phyloP scores from a whole-genome alignment of 2,113 vertebrate species.

The Labeo rohita region DNA sequence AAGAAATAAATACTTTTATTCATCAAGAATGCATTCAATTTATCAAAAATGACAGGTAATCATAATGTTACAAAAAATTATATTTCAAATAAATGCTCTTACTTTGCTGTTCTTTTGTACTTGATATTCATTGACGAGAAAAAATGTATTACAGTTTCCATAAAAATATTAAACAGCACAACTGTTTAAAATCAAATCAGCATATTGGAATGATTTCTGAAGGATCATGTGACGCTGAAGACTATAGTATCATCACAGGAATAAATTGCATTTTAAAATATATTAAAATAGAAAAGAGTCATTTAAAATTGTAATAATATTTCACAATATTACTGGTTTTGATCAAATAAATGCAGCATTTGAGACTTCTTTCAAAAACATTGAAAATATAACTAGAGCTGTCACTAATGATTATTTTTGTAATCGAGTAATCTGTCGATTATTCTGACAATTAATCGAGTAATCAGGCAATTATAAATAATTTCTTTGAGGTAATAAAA shows the following conservation, averaged over 20 bases:
- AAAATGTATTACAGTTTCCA: background rate
- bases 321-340: background rate
- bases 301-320: background rate
- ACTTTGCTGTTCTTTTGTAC: background rate
- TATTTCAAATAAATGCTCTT: background rate
- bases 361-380: background rate
- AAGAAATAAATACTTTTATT: no score
- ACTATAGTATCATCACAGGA: background rate
- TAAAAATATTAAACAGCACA: background rate
- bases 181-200: background rate
- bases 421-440: no score
- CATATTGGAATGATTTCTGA: background rate
- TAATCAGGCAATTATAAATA: no score
- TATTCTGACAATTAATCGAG: no score
- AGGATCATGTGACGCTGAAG: background rate
- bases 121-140: background rate
- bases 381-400: background rate
- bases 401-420: no score
- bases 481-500: no score
- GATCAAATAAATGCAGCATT: background rate
- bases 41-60: no score
- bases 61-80: no score
- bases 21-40: no score
- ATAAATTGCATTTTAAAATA: background rate
- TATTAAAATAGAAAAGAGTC: background rate